Conservation (phyloP, 1,140 invertebrate genomes). For the Zeugodacus cucurbitae region DNA sequence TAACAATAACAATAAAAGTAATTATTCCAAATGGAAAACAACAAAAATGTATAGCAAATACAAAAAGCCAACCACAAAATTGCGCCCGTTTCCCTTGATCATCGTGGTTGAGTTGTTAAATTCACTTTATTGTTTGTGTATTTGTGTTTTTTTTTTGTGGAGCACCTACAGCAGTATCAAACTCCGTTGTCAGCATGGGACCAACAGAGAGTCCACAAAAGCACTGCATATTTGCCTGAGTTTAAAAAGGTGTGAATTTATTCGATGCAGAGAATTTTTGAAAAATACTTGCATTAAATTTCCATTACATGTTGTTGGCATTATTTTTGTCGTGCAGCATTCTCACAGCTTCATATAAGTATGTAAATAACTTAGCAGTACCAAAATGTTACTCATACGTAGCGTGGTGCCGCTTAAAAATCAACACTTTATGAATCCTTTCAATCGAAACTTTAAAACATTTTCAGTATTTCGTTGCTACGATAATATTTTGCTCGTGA, state of each 20-base stretch:
- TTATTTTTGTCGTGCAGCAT: background rate
- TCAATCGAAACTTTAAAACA: too few species aligned
- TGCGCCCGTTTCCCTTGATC: constrained; percentile 3
- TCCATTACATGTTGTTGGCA: background rate
- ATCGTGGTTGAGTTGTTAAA: background rate
- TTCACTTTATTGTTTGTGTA: background rate
- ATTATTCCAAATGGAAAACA: too few species aligned
- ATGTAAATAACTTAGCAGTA: background rate
- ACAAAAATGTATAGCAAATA: too few species aligned
- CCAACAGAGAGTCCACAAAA: background rate
- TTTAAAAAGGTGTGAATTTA: background rate
- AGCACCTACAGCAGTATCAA: background rate
- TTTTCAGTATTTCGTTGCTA: too few species aligned
- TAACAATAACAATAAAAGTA: too few species aligned
- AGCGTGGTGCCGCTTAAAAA: background rate
- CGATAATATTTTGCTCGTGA: too few species aligned
- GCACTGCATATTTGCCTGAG: background rate
- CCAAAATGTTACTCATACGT: constrained; percentile 4
- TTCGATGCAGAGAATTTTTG: background rate
- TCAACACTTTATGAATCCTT: too few species aligned
- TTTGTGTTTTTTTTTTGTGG: background rate
- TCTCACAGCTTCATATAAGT: background rate
- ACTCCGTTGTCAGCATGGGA: background rate
- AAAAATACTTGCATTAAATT: background rate
- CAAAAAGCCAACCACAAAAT: background rate